phyloP scores from a whole-genome alignment of 2,113 vertebrate genomes.

The Psilopsiagon aymara region DNA sequence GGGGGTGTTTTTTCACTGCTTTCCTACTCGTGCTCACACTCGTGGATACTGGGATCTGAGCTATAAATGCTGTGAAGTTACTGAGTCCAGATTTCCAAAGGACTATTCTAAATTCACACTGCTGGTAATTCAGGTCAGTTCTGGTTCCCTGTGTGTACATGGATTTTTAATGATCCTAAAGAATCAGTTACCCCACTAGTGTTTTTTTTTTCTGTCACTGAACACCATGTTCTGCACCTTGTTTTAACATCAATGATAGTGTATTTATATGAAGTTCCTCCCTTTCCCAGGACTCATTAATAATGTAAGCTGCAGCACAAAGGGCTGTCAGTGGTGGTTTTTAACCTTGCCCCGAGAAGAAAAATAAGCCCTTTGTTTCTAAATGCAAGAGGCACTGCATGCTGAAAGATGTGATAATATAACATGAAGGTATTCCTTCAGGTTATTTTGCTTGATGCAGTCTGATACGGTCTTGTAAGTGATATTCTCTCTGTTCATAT shows the following conservation, averaged over 20 bases:
- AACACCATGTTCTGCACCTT: not conserved
- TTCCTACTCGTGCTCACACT: not conserved
- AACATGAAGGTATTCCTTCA: conserved; percentile 1
- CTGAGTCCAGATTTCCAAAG: not conserved
- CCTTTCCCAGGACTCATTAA: not conserved
- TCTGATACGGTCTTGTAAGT: not conserved
- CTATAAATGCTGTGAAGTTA: not conserved
- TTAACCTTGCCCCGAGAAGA: not conserved
- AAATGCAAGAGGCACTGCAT: not conserved
- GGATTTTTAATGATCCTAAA: conserved; percentile 16
- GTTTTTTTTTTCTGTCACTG: not conserved
- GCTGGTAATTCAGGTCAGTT: not conserved
- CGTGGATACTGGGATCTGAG: not conserved
- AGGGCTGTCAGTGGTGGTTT: not conserved
- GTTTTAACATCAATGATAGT: not conserved
- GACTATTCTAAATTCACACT: not conserved
- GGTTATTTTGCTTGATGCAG: conserved; percentile 35
- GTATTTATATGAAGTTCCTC: not conserved
- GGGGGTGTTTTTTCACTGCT: not conserved
- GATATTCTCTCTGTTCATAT: conserved; percentile 34
- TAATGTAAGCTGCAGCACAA: conserved; percentile 15
- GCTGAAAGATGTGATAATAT: not conserved
- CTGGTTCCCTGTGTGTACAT: not conserved
- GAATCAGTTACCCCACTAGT: not conserved
- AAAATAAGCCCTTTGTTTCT: conserved; percentile 24